Evolutionary conservation across 1,140 invertebrate genomes (phyloP), one percentile per base, ranked within the genome.

Genomic region (Zophobas atratus): DNA sequence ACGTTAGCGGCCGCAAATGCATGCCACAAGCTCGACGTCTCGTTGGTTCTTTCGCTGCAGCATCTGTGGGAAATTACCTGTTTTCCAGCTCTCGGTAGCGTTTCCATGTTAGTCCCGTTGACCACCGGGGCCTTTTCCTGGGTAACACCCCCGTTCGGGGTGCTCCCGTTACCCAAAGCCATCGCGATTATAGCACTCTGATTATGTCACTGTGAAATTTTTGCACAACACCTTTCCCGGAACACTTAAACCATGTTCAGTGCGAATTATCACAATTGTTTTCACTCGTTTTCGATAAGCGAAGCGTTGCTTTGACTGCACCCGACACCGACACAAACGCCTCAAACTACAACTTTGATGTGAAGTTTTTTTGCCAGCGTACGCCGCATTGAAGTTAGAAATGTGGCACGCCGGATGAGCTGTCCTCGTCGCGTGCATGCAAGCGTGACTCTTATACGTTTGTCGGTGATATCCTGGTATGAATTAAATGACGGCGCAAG

Each of bases 61-160:
- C 60, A 67, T 67, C 60, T 67, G 60, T 67, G n/a, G 38, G 38
- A 32, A 41, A 33, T 67, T 67, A 90, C 89, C 87, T 90, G 89
- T 85, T 90, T 91, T 60, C 87, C 89, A 76, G 88, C 84, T 56
- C 89, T 87, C 38, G 90, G 89, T 74, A 91, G 82, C 8, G 90
- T 91, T 85, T 90, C 90, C 85, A 91, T 90, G 82, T 90, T 90
- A 76, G 88, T 90, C 77, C 90, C 89, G 80, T 89, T 88, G 55
- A 90, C 90, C 33, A 91, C 89, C 34, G 90, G 90, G 70, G 89
- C 90, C 81, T 90, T 90, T 84, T 90, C 89, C 81, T 88, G 81
- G 85, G 86, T 87, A 82, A 88, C 87, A 83, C 87, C 89, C 80
- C 87, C 87, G 80, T 88, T 87, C 75, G 86, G 84, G 78, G 88